Base-by-base conservation (phyloP, 2,113 vertebrate genomes). In the Pagrus major region DNA sequence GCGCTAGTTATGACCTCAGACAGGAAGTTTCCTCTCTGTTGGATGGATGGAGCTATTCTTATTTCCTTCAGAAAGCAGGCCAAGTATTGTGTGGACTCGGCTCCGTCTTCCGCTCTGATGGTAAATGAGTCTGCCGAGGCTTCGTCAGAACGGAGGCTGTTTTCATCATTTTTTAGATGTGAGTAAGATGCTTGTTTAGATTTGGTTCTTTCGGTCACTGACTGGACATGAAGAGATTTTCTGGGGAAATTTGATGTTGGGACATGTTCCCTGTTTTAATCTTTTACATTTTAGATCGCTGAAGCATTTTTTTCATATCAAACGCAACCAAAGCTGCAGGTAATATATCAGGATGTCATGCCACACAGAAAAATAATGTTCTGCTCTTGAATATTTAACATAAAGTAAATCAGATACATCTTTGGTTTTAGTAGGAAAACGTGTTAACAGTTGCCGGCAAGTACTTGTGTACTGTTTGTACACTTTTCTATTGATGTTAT, bases 11-110 rank as follows among this genome's bases (percentile, higher is more conserved):
- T 88, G 87, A 80, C 85, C 65, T 75, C 68, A 72, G 68, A 33
- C 84, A 75, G 91, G 91, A 91, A 89, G 65, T 76, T 65, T 76
- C 80, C 91, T 75, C 89, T 90, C 44, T 10, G 56, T 42, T 87
- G 77, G 83, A 91, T 91, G 61, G 87, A 91, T 90, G 83, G 81
- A 88, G 86, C 68, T 49, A 81, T 91, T 92, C 88, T 86, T 42
- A 70, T 77, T 84, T 88, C 83, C 69, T 76, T 81, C 47, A 73
- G 75, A 86, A 46, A 74, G 14, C 70, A 16, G 42, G 87, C 86
- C 88, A 86, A 84, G 84, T 74, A 88, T 91, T 91, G 88, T 92
- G 65, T 76, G 4, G 61, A 15, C 15, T 11, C 33, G 63, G 56
- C 61, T 79, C 39, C 68, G 9, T 87, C 76, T 86, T 88, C 86